These are phyloP conservation scores for Vidua chalybeata DNA, from an alignment of 2,113 vertebrate genomes.

Conservation along the genomic window DNA sequence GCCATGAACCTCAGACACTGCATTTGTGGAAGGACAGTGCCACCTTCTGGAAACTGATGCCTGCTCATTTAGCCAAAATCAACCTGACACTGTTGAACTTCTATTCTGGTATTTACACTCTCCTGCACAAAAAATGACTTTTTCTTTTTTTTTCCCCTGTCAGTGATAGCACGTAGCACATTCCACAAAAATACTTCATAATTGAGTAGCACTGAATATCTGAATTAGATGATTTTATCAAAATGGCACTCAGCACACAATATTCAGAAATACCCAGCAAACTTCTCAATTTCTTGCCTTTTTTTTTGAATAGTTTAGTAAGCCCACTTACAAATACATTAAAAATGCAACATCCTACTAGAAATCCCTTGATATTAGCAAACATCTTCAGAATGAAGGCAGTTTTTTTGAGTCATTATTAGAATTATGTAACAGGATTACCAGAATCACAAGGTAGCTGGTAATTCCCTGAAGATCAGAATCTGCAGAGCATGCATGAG, in stretches of 20 bases:
- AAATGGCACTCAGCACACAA: neutral
- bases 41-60: slow-evolving; percentile 68
- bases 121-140: neutral
- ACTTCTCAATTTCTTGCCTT: neutral
- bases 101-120: neutral
- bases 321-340: neutral
- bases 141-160: neutral
- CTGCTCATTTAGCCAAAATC: neutral
- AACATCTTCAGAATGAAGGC: neutral
- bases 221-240: neutral
- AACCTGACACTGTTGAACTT: neutral
- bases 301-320: neutral
- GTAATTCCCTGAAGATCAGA: neutral
- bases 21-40: slow-evolving; percentile 52
- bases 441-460: neutral
- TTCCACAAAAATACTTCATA: neutral
- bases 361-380: neutral
- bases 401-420: neutral
- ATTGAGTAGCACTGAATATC: neutral
- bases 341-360: neutral
- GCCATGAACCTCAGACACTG: neutral
- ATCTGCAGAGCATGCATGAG: neutral
- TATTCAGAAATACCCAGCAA: neutral
- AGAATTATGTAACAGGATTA: neutral
- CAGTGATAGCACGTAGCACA: neutral